Base-by-base conservation (phyloP, 2,888 invertebrate species). In the Diloba caeruleocephala region DNA sequence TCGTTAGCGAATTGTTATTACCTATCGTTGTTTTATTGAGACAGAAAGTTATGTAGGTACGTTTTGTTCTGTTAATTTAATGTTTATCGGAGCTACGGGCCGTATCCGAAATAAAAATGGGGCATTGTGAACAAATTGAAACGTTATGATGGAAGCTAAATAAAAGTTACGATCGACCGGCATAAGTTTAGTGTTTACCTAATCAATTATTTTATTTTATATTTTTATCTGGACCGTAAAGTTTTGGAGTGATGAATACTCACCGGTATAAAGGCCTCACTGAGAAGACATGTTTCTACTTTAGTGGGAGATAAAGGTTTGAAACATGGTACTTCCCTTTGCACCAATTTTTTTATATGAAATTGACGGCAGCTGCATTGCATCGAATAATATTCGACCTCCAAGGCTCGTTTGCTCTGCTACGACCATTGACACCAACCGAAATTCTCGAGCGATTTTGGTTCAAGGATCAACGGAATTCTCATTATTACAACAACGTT, bases 341-440 rank as follows among this genome's bases (percentile, higher is more conserved):
- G n/a, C n/a, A n/a, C n/a, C n/a, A n/a, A n/a, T n/a, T n/a, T n/a
- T n/a, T n/a, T n/a, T n/a, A n/a, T n/a, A n/a, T n/a, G n/a, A n/a
- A n/a, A n/a, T n/a, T n/a, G n/a, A n/a, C n/a, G n/a, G n/a, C n/a
- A n/a, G n/a, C n/a, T n/a, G 23, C 45, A 71, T 49, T 46, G 50
- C 63, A 48, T n/a, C n/a, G 51, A 31, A 50, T 52, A 39, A 37
- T 52, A 66, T 42, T 56, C 61, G 76, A 78, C 76, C 79, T 78
- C 62, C 61, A 74, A 66, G 25, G 29, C 31, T 46, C 3, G 42
- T 69, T 60, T 74, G 58, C 61, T 56, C 62, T 57, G 46, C 63
- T 63, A 41, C 70, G 83, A 81, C 59, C 81, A 71, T 78, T 82
- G 83, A 84, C 83, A 77, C 71, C 55, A 43, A 58, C 58, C 62